Base-by-base conservation (phyloP, 2,888 invertebrate species). In the Margaritifera margaritifera region DNA sequence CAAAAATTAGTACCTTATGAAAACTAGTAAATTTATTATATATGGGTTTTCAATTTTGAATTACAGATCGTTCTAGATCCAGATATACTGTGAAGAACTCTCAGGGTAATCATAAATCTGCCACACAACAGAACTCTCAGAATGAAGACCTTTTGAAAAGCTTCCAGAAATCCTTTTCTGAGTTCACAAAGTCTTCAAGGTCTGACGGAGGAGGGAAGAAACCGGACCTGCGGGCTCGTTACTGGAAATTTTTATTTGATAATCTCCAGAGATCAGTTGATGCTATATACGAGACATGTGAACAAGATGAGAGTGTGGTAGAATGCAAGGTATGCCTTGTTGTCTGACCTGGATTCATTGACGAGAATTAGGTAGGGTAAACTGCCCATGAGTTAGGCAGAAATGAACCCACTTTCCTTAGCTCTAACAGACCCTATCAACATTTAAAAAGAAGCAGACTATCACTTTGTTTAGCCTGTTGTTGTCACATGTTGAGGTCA, bases 171-270 rank as follows among this genome's bases (percentile, higher is more conserved):
- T 71, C 75, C 20, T 61, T 70, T 15, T 71, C 76, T 11, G 85
- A 84, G 22, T 69, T 84, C 60, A 75, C 81, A 11, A 85, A 85
- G 64, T 85, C 85, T 1, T 85, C 86, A 0, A 83, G 82, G 64
- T 85, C 84, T 27, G 86, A 86, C 56, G 66, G 71, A 20, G 81
- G 80, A 8, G 72, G 78, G 1, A 86, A 83, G 76, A 87, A 82
- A 71, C 79, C 80, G 0, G 97, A 97, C 90, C 91, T 97, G 11
- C 93, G 96, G 75, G 96, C 97, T 0, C 91, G 97, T 55, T 97
- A 98, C 89, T 99, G 98, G 99, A 96, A 97, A 0, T 93, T 97
- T 82, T 91, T 98, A 61, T 97, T 98, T 90, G 97, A 97, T 53
- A 98, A 97, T 90, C 91, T 99, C 66, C 95, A 97, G 89, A 92